phyloP scores from a whole-genome alignment of 2,113 vertebrate genomes.

The Podarcis cretensis region DNA sequence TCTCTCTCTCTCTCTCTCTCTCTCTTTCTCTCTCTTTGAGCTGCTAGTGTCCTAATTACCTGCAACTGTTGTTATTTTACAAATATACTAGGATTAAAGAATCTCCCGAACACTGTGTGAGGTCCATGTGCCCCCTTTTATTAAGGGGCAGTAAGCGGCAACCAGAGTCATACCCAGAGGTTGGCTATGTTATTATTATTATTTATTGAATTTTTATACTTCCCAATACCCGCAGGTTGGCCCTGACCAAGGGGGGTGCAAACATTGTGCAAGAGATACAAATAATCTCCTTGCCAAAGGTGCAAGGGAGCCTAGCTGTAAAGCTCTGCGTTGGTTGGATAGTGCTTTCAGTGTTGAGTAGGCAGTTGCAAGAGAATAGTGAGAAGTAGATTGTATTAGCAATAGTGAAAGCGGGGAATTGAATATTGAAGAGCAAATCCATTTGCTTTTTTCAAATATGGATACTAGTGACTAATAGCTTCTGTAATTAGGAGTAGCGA shows the following conservation, averaged over 20 bases:
- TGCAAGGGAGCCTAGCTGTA: not conserved
- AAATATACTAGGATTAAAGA: not conserved
- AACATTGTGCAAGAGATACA: too few relatives aligned
- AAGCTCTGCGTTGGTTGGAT: not conserved
- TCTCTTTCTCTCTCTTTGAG: too few relatives aligned
- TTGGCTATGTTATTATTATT: too few relatives aligned
- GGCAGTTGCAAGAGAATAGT: not conserved
- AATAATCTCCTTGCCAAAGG: too few relatives aligned
- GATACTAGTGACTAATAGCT: conserved; percentile 51
- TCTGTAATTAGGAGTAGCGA: conserved; percentile 46
- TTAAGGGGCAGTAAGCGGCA: not conserved
- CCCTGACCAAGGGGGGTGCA: too few relatives aligned
- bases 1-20: too few relatives aligned
- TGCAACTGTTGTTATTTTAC: not conserved
- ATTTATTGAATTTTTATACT: too few relatives aligned
- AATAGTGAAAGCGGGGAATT: not conserved
- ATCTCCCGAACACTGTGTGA: not conserved
- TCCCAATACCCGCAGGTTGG: too few relatives aligned
- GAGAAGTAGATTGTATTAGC: not conserved
- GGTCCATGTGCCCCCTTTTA: not conserved
- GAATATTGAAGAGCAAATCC: not conserved
- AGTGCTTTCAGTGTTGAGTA: not conserved
- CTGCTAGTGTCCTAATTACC: not conserved
- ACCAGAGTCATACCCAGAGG: too few relatives aligned
- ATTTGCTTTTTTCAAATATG: conserved; percentile 53